A percentile compares a stretch with the other conserved stretches of the same genome.
Conservation (phyloP, 2,113 vertebrate species). For the Brachyhypopomus occidentalis region DNA sequence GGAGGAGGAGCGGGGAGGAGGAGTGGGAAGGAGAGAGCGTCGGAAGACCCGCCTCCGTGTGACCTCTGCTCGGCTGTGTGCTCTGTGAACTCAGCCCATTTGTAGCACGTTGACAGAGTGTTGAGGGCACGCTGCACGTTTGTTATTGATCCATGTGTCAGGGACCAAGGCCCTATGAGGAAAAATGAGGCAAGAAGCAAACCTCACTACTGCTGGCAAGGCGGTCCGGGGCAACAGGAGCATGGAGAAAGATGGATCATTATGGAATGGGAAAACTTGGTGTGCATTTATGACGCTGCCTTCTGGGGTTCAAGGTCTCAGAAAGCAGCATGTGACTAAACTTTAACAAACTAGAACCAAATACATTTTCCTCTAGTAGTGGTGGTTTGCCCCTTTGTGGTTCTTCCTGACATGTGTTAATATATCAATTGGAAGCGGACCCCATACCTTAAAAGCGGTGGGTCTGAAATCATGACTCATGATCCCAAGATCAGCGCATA, state of each 20-base stretch:
- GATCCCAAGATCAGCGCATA: background rate
- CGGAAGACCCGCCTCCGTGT: background rate
- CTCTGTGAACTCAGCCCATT: background rate
- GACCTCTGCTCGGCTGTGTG: background rate
- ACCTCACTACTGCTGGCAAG: background rate
- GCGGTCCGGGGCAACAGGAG: background rate
- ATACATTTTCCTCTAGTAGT: slow-evolving; percentile 6
- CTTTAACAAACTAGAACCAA: slow-evolving; percentile 1
- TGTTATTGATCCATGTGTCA: slow-evolving; percentile 19
- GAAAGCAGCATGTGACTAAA: slow-evolving; percentile 20
- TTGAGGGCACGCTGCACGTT: background rate
- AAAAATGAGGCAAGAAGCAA: background rate
- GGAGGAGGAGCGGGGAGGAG: background rate
- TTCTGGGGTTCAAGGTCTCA: slow-evolving; percentile 4
- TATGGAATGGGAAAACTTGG: background rate
- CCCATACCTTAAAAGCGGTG: slow-evolving; percentile 5
- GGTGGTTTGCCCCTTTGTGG: slow-evolving; percentile 28
- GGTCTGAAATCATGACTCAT: background rate
- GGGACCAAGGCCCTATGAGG: background rate
- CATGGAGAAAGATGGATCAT: background rate
- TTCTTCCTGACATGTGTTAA: slow-evolving; percentile 7
- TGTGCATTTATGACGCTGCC: slow-evolving; percentile 2
- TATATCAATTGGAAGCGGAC: slow-evolving; percentile 38
- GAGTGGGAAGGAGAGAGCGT: background rate
- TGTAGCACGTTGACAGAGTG: slow-evolving; percentile 1